Base-by-base conservation (phyloP, 2,113 vertebrate genomes). In the Asarcornis scutulata region DNA sequence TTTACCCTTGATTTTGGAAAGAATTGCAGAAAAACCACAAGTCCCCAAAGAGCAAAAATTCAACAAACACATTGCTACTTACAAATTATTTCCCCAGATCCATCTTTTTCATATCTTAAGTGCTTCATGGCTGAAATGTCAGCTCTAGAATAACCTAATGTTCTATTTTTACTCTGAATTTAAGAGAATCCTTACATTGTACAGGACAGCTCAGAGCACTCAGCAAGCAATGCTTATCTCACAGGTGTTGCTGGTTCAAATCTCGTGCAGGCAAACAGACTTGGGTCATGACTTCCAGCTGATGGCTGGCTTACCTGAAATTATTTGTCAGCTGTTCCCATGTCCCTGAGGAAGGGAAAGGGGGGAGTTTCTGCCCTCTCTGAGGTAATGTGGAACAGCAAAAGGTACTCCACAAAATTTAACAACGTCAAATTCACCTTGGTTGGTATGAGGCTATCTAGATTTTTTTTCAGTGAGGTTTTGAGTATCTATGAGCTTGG, bases 11-110 rank as follows among this genome's bases (percentile, higher is more conserved):
- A 63, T 74, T 95, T 88, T 86, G 82, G 67, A 84, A 82, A n/a
- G 46, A 89, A 80, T 20, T 85, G 75, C 55, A 87, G 58, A 82
- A 85, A 91, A 95, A 7, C 13, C n/a, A 25, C 77, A 50, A 44
- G 42, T 76, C 86, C 20, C 77, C 14, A 25, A 29, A 66, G 66
- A 82, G 31, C 26, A 77, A 74, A 95, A 95, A 62, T 73, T 85
- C 82, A 94, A 46, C 67, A 64, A 76, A 62, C 59, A 42, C 53
- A 85, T 85, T 18, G 18, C 74, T 93, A 40, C 36, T 91, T 88
- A 55, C 2, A 12, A 91, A 79, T 94, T 94, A 87, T 89, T 87
- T 95, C 67, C 59, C 78, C 59, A 69, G 89, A 80, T 69, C 74
- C 48, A 82, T 20, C 29, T 87, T 34, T 84, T 86, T 85, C 29